Percentiles rank a stretch among this genome's conserved stretches.
phyloP scores from a whole-genome alignment of 1,140 invertebrate species.

The Brachionus plicatilis region DNA sequence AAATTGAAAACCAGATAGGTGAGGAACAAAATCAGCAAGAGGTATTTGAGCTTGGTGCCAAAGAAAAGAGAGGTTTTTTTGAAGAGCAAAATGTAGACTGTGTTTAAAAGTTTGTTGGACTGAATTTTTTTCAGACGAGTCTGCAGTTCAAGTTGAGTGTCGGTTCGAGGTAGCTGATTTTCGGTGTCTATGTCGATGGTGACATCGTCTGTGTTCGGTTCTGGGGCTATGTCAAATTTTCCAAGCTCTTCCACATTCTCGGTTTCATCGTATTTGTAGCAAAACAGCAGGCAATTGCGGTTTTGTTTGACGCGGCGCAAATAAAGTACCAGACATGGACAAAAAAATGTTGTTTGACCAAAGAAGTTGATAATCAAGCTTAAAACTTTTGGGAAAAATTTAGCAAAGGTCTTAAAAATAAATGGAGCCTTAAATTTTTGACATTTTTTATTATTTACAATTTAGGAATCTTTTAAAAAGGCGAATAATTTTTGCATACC shows the following conservation, averaged over 20 bases:
- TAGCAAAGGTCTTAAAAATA: no score
- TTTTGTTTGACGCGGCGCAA: neutral
- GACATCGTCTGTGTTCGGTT: neutral
- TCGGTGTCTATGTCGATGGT: neutral
- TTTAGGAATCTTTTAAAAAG: no score
- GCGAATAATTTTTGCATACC: no score
- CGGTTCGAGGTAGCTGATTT: neutral
- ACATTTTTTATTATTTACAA: no score
- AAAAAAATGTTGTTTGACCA: slow-evolving; percentile 27
- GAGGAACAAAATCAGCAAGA: neutral
- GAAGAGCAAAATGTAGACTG: neutral
- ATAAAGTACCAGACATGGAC: slow-evolving; percentile 35
- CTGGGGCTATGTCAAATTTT: neutral
- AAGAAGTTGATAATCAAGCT: slow-evolving; percentile 24
- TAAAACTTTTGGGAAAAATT: neutral
- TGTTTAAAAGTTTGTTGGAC: neutral
- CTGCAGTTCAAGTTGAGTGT: neutral
- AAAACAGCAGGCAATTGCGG: slow-evolving; percentile 4
- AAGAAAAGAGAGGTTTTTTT: slow-evolving; percentile 16
- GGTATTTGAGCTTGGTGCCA: slow-evolving; percentile 6
- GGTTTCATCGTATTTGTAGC: neutral
- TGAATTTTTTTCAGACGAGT: slow-evolving; percentile 20
- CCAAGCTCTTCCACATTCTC: neutral
- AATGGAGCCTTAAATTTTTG: no score
- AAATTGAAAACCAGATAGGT: slow-evolving; percentile 20